Evolutionary conservation across 2,113 vertebrate genomes (phyloP), one percentile per base, ranked within the genome.

Genomic region (Sapayoa aenigma): DNA sequence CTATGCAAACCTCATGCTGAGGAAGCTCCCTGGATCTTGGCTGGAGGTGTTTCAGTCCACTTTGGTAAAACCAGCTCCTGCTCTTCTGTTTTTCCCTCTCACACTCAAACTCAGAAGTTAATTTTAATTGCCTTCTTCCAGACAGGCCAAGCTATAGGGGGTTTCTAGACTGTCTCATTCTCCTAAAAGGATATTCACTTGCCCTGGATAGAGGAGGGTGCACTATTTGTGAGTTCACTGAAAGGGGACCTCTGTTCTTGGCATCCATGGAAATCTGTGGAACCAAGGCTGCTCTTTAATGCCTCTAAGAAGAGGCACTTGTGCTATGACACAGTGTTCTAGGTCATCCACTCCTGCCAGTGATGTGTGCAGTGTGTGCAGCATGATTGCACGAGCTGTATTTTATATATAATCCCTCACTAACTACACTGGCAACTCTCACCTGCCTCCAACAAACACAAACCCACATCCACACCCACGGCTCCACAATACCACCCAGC

Each of bases 1-100:
- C 76, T 89, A 94, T 89, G 94, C 96, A 93, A 78, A 89, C 71
- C 80, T 95, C 37, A 15, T 62, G 74, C 73, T 56, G 62, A 91
- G 71, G 93, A 92, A 68, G 65, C 82, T 93, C 75, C 62, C 47
- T 1, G 4, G 65, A 27, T 77, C 52, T 62, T 63, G 50, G 86
- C 95, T 67, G 65, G 76, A 90, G 90, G 95, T 80, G 0, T 94
- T 94, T 90, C 59, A 67, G 72, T 80, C 68, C 60, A 5, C 50
- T 47, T 89, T 22, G 50, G 90, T 67, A 84, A 74, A 93, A 91
- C 42, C 84, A 89, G 76, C 76, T 93, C 84, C 52, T 2, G 24
- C 37, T 87, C 33, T 87, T 90, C 50, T 53, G 39, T 52, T 77
- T 55, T 90, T 39, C 41, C 20, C 31, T 94, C 76, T 90, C 55